phyloP scores from a whole-genome alignment of 2,797 vertebrate genomes.

The Myripristis jacobus region DNA sequence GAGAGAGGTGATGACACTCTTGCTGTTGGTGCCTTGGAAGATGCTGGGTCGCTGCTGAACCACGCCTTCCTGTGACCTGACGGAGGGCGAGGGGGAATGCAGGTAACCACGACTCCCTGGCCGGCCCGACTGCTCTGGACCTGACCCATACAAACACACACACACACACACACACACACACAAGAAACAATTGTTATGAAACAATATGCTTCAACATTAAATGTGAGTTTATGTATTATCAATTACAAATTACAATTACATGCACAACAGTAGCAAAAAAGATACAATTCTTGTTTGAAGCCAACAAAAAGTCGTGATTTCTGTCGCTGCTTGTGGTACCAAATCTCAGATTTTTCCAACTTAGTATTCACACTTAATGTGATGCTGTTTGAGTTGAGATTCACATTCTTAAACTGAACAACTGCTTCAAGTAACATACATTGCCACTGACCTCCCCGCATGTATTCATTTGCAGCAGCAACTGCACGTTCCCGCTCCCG shows the following conservation, averaged over 20 bases:
- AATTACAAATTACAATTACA: no score
- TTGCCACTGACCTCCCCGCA: slow-evolving; percentile 87
- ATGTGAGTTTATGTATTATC: no score
- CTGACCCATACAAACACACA: slow-evolving; percentile 69
- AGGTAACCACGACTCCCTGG: slow-evolving; percentile 93
- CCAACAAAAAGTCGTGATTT: no score
- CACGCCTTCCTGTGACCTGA: slow-evolving; percentile 91
- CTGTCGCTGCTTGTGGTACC: no score
- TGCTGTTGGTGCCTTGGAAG: slow-evolving; percentile 95
- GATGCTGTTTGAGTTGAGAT: neutral
- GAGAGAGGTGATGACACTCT: slow-evolving; percentile 96
- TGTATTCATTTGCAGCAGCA: slow-evolving; percentile 82
- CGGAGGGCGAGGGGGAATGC: slow-evolving; percentile 92
- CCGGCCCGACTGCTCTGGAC: slow-evolving; percentile 90
- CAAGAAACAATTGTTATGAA: neutral
- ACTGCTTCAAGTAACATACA: neutral
- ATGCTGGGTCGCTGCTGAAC: slow-evolving; percentile 95
- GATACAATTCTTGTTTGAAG: no score
- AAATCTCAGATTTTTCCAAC: no score
- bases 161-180: slow-evolving; percentile 20
- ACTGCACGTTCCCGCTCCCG: slow-evolving; percentile 81
- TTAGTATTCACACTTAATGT: no score
- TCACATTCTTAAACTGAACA: neutral
- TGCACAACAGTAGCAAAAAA: no score
- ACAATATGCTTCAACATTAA: slow-evolving; percentile 15